These are phyloP conservation scores for Epizoanthus stellaris DNA, from an alignment of 92 coral and sea anemone species.

Conservation along the genomic window DNA sequence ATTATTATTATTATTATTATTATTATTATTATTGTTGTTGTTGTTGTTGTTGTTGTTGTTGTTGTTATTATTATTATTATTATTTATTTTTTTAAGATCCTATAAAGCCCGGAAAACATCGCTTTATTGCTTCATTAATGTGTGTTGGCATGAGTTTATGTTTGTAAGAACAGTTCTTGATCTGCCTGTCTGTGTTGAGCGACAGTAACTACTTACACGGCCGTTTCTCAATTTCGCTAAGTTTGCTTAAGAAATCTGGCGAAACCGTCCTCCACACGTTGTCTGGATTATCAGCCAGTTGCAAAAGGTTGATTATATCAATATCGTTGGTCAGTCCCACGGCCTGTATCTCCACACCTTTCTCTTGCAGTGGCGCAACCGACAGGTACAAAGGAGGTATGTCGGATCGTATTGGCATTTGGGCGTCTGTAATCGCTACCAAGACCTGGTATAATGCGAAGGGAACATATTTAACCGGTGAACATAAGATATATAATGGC, in stretches of 20 bases:
- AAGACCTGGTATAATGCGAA: not conserved
- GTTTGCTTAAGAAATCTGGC: conserved; percentile 10
- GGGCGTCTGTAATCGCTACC: conserved; percentile 14
- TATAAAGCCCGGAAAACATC: too few species aligned
- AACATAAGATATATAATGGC: not conserved
- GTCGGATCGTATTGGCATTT: not conserved
- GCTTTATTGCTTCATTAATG: too few species aligned
- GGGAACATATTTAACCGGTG: not conserved
- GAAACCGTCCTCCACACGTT: not conserved
- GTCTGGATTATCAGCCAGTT: not conserved
- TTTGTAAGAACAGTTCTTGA: too few species aligned
- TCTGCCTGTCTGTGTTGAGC: too few species aligned
- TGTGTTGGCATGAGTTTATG: too few species aligned
- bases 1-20: too few species aligned
- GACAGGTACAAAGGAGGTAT: not conserved
- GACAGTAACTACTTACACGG: conserved; percentile 5
- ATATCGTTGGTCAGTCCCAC: not conserved
- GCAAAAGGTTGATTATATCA: not conserved
- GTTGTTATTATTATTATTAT: too few species aligned
- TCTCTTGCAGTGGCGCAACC: not conserved
- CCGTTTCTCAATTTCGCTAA: conserved; percentile 16
- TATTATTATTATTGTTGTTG: too few species aligned
- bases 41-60: too few species aligned
- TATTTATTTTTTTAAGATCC: too few species aligned
- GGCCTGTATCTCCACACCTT: conserved; percentile 1